phyloP scores from a whole-genome alignment of 2,888 invertebrate genomes.

The Plusia festucae region DNA sequence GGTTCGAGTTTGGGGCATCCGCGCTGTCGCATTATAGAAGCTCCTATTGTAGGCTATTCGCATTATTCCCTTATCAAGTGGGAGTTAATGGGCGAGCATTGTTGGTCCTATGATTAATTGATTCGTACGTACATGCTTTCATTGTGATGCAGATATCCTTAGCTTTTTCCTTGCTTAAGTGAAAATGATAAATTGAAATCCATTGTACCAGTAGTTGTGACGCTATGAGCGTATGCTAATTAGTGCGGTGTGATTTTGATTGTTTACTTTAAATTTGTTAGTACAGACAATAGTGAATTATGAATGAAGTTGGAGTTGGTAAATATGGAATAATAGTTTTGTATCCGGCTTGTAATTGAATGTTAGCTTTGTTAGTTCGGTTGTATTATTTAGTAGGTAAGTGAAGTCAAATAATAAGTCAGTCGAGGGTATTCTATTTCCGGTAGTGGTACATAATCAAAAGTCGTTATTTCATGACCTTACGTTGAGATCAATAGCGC shows the following conservation, averaged over 20 bases:
- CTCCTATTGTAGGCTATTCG: conserved; percentile 82
- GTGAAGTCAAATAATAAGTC: conserved; percentile 11
- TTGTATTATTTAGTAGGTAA: conserved; percentile 12
- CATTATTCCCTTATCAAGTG: conserved; percentile 88
- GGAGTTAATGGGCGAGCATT: conserved; percentile 88
- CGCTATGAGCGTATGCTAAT: conserved; percentile 68
- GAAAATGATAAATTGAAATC: conserved; percentile 77
- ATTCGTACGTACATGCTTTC: conserved; percentile 80
- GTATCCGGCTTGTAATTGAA: conserved; percentile 30
- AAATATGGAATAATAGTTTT: conserved; percentile 49
- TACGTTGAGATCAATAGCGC: background rate
- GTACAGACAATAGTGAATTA: conserved; percentile 62
- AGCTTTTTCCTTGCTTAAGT: conserved; percentile 80
- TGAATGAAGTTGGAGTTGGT: conserved; percentile 61
- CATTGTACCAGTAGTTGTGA: conserved; percentile 61
- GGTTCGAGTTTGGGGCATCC: conserved; percentile 73
- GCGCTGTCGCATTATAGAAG: conserved; percentile 81
- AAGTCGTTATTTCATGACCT: background rate
- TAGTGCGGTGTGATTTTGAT: conserved; percentile 66
- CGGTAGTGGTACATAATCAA: background rate
- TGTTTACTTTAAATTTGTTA: conserved; percentile 55
- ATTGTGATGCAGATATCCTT: conserved; percentile 87
- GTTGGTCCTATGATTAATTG: conserved; percentile 88
- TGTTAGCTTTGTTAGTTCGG: conserved; percentile 23
- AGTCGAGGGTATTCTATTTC: conserved; percentile 8